Evolutionary conservation across 1,140 invertebrate genomes (phyloP).

Genomic region (Notospermus geniculatus): DNA sequence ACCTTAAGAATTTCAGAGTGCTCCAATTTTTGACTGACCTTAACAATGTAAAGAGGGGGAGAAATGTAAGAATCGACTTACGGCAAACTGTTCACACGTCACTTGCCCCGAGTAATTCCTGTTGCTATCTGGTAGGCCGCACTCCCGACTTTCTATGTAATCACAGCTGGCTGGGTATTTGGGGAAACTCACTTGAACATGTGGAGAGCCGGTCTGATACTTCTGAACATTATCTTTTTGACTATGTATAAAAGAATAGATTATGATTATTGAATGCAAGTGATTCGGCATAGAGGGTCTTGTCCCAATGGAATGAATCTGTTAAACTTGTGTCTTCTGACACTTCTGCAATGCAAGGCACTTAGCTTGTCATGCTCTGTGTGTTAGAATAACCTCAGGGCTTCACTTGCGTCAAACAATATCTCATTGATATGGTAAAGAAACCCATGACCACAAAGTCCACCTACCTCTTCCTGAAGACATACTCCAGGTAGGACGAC

Average conservation of each 20-base stretch:
- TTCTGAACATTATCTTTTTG: slow-evolving; percentile 39
- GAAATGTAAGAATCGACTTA: slow-evolving; percentile 8
- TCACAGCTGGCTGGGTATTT: slow-evolving; percentile 24
- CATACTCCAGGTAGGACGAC: slow-evolving; percentile 59
- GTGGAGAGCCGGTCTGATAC: slow-evolving; percentile 15
- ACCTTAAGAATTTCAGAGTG: neutral
- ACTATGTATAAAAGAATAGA: slow-evolving; percentile 27
- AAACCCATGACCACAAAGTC: neutral
- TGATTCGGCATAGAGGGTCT: no score
- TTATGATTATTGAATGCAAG: no score
- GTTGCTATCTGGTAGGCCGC: slow-evolving; percentile 13
- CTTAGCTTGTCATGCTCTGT: no score
- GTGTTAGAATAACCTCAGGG: no score
- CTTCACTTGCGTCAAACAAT: no score
- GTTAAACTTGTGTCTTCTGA: no score
- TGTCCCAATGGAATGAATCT: no score
- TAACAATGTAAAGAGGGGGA: slow-evolving; percentile 14
- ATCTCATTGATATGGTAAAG: no score
- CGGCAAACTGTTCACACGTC: slow-evolving; percentile 15
- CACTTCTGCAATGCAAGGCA: no score
- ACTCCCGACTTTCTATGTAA: slow-evolving; percentile 17
- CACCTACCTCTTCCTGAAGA: slow-evolving; percentile 58
- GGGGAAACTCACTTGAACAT: slow-evolving; percentile 30
- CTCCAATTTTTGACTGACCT: neutral
- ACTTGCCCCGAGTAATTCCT: slow-evolving; percentile 14